phyloP scores from a whole-genome alignment of 2,797 vertebrate species.

The Poecilia velifera region DNA sequence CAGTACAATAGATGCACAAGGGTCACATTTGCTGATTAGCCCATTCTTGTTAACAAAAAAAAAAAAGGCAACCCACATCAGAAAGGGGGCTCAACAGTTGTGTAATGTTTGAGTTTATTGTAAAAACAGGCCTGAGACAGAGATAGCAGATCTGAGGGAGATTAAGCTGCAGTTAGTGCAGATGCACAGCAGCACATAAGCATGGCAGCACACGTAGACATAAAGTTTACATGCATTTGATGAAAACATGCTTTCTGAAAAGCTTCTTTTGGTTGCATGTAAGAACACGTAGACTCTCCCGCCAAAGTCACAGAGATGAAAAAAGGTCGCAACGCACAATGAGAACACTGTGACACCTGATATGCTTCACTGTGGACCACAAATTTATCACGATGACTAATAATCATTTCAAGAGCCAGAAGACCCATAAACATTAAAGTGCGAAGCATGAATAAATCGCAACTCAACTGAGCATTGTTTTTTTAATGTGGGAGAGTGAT shows the following conservation, averaged over 20 bases:
- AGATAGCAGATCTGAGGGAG: conserved; percentile 7
- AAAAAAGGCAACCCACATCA: conserved; percentile 20
- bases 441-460: neutral
- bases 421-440: neutral
- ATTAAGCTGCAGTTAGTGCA: conserved; percentile 15
- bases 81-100: conserved; percentile 31
- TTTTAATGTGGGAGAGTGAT: neutral
- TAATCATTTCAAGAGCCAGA: neutral
- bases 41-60: conserved; percentile 35
- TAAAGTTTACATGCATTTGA: neutral
- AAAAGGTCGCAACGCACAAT: conserved; percentile 1
- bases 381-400: neutral
- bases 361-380: neutral
- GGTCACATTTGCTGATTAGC: conserved; percentile 15
- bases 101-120: conserved; percentile 45
- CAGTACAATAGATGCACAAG: conserved; percentile 33
- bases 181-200: neutral
- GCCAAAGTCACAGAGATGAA: conserved; percentile 24
- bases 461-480: neutral
- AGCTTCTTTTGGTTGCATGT: conserved; percentile 15
- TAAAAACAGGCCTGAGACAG: conserved; percentile 39
- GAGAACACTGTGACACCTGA: conserved; percentile 3
- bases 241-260: conserved; percentile 1
- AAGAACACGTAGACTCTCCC: neutral
- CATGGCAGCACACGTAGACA: conserved; percentile 2